These are phyloP conservation scores for Heliothis virescens DNA, from an alignment of 1,140 invertebrate species.

Conservation along the genomic window DNA sequence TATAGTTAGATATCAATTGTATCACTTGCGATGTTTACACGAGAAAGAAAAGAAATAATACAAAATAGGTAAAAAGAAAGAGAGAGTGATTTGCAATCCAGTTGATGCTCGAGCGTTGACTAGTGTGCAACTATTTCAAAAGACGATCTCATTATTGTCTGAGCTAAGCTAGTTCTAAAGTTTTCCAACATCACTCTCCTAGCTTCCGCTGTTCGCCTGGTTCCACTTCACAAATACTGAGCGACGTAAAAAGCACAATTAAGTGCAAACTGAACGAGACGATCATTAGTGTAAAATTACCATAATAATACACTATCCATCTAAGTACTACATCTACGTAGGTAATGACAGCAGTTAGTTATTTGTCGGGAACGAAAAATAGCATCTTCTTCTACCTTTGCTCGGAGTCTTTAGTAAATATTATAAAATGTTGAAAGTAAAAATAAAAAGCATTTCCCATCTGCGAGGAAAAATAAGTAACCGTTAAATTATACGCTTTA, in stretches of 20 bases:
- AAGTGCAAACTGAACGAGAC: background rate
- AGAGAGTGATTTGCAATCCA: background rate
- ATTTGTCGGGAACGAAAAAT: background rate
- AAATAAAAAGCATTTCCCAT: constrained; percentile 4
- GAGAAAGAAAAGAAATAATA: background rate
- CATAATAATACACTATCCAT: background rate
- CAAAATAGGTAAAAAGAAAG: background rate
- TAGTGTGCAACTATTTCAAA: background rate
- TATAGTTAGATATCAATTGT: constrained; percentile 46
- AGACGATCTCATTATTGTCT: too few species aligned
- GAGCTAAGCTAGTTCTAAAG: background rate
- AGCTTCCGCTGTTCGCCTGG: constrained; percentile 8
- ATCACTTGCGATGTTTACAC: constrained; percentile 45
- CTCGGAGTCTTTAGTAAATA: background rate
- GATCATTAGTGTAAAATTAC: background rate
- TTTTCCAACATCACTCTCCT: constrained; percentile 19
- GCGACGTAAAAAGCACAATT: constrained; percentile 3
- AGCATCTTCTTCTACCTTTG: background rate
- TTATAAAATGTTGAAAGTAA: background rate
- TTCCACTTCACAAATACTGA: constrained; percentile 5
- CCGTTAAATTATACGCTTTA: constrained; percentile 3
- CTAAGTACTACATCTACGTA: background rate
- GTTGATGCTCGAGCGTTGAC: background rate
- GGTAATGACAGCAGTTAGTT: background rate
- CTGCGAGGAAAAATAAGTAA: constrained; percentile 1